These are phyloP conservation scores for Abramis brama DNA, from an alignment of 2,113 vertebrate genomes.

Conservation along the genomic window DNA sequence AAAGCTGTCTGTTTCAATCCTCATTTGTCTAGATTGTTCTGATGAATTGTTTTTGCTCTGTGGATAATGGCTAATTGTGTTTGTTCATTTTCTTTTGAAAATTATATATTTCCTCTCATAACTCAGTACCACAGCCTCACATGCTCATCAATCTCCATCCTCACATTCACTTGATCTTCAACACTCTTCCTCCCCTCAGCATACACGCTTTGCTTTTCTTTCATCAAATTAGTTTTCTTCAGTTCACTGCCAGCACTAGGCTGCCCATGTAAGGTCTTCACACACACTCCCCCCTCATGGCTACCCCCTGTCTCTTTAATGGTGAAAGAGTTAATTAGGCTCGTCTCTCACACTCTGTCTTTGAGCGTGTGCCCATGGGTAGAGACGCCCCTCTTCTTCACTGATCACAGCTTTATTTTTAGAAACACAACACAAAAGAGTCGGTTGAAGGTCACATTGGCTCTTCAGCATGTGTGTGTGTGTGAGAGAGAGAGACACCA, in stretches of 20 bases:
- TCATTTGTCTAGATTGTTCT: constrained; percentile 3
- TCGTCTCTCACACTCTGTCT: constrained; percentile 70
- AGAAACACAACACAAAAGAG: constrained; percentile 70
- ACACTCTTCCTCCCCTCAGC: constrained; percentile 2
- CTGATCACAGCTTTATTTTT: constrained; percentile 73
- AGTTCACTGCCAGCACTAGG: constrained; percentile 15
- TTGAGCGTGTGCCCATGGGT: constrained; percentile 71
- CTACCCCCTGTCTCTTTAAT: constrained; percentile 39
- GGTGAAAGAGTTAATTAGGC: constrained; percentile 80
- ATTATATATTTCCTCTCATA: constrained; percentile 71
- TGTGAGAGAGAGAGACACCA: constrained; percentile 28
- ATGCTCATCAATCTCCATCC: constrained; percentile 62
- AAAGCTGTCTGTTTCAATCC: constrained; percentile 3
- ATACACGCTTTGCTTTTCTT: neutral
- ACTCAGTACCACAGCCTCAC: neutral
- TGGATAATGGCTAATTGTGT: constrained; percentile 73
- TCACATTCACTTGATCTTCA: constrained; percentile 56
- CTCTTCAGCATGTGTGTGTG: constrained; percentile 39
- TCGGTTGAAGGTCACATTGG: constrained; percentile 73
- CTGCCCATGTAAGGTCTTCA: constrained; percentile 23
- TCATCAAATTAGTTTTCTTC: constrained; percentile 29
- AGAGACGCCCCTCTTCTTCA: constrained; percentile 59
- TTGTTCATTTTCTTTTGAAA: constrained; percentile 66
- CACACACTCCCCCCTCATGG: neutral
- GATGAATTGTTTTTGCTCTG: constrained; percentile 70